Conservation (phyloP, 30 jellyfish, hydroid and myxozoan species). For the Turritopsis rubra region DNA sequence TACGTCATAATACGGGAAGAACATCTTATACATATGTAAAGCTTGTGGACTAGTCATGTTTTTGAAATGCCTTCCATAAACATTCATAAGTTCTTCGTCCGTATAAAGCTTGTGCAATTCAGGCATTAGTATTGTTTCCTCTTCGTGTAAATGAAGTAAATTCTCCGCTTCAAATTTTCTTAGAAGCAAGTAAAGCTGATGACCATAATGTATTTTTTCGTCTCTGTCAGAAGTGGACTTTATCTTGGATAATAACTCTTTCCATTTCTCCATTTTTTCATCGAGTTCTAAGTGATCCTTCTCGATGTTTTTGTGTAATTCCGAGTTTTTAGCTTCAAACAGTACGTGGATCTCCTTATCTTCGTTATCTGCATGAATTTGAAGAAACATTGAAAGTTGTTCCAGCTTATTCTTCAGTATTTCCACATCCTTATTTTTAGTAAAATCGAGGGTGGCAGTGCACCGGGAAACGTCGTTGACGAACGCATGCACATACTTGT, state of each 20-base stretch:
- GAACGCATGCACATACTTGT: neutral
- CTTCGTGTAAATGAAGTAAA: neutral
- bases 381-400: neutral
- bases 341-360: neutral
- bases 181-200: neutral
- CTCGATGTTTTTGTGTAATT: neutral
- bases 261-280: neutral
- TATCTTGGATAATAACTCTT: neutral
- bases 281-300: neutral
- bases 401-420: neutral
- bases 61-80: neutral
- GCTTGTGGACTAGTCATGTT: neutral
- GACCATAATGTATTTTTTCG: neutral
- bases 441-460: neutral
- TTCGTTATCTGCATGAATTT: neutral
- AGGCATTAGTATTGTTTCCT: neutral
- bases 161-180: neutral
- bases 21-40: neutral
- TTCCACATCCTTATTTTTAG: neutral
- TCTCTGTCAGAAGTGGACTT: neutral
- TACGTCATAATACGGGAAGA: neutral
- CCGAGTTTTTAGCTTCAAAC: neutral
- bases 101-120: neutral
- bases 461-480: neutral
- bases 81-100: neutral